Conservation (phyloP, 2,113 vertebrate genomes). For the Mellivora capensis region DNA sequence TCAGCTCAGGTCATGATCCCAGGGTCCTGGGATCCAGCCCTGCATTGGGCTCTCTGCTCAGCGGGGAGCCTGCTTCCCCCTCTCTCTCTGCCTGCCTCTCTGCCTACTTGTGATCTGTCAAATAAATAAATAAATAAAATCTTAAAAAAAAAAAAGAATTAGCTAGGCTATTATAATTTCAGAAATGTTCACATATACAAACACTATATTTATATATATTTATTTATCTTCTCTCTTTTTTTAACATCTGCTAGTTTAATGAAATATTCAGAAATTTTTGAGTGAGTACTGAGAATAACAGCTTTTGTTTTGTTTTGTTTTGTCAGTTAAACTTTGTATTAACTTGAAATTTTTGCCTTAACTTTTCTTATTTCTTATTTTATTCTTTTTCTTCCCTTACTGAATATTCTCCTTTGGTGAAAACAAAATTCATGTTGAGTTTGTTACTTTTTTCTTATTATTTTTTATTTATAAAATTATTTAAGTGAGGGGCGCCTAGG, state of each 20-base stretch:
- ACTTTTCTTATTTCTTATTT: background rate
- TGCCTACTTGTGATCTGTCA: too few relatives aligned
- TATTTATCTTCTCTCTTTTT: background rate
- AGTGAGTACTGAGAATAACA: background rate
- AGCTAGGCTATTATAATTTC: background rate
- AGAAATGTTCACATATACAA: background rate
- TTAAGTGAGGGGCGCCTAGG: too few relatives aligned
- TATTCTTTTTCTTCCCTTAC: background rate
- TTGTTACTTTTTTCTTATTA: background rate
- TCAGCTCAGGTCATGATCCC: too few relatives aligned
- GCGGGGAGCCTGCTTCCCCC: too few relatives aligned
- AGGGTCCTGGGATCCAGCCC: too few relatives aligned
- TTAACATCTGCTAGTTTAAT: background rate
- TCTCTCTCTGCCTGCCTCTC: too few relatives aligned
- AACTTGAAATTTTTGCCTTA: background rate
- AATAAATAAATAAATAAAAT: too few relatives aligned
- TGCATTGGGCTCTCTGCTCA: too few relatives aligned
- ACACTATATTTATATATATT: background rate
- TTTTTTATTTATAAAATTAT: background rate
- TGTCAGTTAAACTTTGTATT: background rate
- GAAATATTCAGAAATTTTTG: background rate
- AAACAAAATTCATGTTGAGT: background rate
- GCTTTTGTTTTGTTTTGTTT: background rate
- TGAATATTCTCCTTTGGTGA: background rate
- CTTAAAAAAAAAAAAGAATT: background rate